These are phyloP conservation scores for Mus spretus DNA, from an alignment of 2,797 vertebrate species.

Conservation along the genomic window DNA sequence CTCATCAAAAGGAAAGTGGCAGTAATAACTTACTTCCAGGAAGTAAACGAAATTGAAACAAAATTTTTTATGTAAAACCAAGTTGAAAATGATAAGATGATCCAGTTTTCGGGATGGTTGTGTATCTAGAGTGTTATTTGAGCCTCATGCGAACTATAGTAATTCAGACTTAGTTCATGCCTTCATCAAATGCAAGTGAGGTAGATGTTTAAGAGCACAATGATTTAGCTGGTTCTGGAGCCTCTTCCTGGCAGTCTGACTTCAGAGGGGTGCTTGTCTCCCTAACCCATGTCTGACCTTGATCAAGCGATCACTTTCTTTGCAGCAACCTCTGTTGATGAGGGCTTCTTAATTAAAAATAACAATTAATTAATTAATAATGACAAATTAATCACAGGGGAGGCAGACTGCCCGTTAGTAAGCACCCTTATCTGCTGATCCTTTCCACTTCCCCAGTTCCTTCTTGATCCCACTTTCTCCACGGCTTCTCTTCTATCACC, in stretches of 20 bases:
- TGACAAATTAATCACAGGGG: slow-evolving; percentile 6
- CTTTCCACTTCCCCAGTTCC: not conserved
- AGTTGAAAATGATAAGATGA: slow-evolving; percentile 23
- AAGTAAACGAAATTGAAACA: not conserved
- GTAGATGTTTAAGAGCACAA: not conserved
- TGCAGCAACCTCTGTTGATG: not conserved
- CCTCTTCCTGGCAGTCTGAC: not conserved
- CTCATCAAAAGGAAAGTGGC: not conserved
- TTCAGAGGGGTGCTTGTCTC: not conserved
- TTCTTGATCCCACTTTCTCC: not conserved
- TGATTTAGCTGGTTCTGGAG: not conserved
- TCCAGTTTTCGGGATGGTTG: slow-evolving; percentile 6
- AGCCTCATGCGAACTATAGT: not conserved
- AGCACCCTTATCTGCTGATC: not conserved
- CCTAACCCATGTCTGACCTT: not conserved
- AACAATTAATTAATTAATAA: not conserved
- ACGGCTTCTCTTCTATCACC: not conserved
- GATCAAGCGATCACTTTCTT: not conserved
- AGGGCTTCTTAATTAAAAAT: not conserved
- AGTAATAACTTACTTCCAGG: not conserved
- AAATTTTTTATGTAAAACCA: slow-evolving; percentile 15
- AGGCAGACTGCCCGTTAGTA: not conserved
- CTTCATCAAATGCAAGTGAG: not conserved
- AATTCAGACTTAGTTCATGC: not conserved
- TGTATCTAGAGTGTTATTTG: not conserved